These are phyloP conservation scores for Spizaetus ornatus DNA, from an alignment of 2,113 vertebrate genomes.

Conservation along the genomic window DNA sequence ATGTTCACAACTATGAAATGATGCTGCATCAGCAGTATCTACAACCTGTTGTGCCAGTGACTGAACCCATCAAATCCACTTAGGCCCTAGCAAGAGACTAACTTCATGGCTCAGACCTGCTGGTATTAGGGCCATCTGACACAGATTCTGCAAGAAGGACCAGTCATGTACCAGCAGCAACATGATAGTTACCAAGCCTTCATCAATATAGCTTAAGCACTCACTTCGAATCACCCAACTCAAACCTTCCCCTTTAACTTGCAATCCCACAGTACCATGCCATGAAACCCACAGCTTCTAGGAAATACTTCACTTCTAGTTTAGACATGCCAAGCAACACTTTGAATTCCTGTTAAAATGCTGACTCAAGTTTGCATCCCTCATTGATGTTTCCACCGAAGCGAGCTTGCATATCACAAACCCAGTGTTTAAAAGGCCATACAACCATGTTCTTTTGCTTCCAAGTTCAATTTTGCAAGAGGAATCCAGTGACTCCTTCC, in stretches of 20 bases:
- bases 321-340: background rate
- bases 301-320: background rate
- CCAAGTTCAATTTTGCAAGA: background rate
- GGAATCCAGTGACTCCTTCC: background rate
- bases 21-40: background rate
- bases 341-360: background rate
- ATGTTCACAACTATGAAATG: background rate
- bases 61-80: background rate
- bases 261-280: background rate
- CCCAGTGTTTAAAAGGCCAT: background rate
- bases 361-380: background rate
- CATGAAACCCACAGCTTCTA: background rate
- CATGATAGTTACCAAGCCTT: fast-evolving
- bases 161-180: background rate
- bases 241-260: background rate
- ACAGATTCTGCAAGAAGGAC: background rate
- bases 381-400: background rate
- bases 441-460: background rate
- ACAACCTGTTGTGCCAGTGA: background rate
- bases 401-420: background rate
- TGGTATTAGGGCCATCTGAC: background rate
- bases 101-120: background rate
- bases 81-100: background rate
- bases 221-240: background rate
- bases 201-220: background rate